Conservation (phyloP, 1,140 invertebrate species). For the Ericerus pela region DNA sequence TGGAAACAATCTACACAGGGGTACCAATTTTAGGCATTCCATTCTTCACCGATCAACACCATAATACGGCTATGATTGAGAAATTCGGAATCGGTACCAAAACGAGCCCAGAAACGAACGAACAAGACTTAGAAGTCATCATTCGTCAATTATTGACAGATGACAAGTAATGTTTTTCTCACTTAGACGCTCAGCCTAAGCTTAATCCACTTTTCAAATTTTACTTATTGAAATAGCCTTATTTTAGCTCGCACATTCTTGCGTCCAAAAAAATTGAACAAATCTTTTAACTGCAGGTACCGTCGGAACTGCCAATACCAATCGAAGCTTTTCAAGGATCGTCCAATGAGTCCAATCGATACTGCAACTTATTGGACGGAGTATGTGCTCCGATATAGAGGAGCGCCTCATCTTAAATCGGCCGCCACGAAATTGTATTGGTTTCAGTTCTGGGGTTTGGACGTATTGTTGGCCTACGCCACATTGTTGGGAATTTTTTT, state of each 20-base stretch:
- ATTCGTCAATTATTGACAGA: background rate
- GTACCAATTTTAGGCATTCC: slow-evolving; percentile 39
- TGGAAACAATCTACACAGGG: slow-evolving; percentile 39
- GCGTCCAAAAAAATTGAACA: no score
- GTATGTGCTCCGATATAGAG: slow-evolving; percentile 34
- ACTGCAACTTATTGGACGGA: slow-evolving; percentile 43
- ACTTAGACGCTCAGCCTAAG: no score
- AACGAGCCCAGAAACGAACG: background rate
- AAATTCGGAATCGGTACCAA: slow-evolving; percentile 26
- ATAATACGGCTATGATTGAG: slow-evolving; percentile 27
- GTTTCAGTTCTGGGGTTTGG: slow-evolving; percentile 19
- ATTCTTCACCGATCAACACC: slow-evolving; percentile 28
- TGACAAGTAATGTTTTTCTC: background rate
- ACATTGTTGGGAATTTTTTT: no score
- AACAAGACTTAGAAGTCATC: background rate
- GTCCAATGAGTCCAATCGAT: slow-evolving; percentile 34
- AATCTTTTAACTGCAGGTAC: no score
- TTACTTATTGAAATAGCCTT: no score
- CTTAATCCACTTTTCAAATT: no score
- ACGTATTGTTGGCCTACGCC: no score
- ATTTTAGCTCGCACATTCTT: no score
- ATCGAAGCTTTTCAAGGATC: slow-evolving; percentile 20
- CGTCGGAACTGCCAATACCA: no score
- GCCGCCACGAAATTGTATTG: slow-evolving; percentile 11
- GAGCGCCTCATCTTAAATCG: slow-evolving; percentile 21